A percentile compares a stretch with the other conserved stretches of the same genome.
phyloP scores from a whole-genome alignment of 2,888 invertebrate genomes.

The Meliscaeva auricollis region DNA sequence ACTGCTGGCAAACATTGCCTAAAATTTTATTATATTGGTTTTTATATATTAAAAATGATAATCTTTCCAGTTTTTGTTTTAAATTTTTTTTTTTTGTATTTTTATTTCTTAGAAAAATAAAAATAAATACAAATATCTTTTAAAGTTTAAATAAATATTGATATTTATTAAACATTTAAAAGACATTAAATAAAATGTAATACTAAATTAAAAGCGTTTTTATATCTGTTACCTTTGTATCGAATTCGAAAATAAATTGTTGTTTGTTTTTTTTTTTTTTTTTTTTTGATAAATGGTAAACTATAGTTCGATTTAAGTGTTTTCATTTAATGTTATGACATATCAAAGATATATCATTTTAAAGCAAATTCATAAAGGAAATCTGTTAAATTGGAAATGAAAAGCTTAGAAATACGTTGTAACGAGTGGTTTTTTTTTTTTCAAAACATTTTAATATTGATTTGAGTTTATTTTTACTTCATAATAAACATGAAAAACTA shows the following conservation, averaged over 20 bases:
- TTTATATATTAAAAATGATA: conserved; percentile 68
- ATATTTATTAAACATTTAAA: conserved; percentile 48
- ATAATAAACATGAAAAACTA: no score
- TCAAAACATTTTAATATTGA: no score
- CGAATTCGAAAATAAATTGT: conserved; percentile 8
- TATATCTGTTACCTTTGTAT: not conserved
- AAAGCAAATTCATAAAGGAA: no score
- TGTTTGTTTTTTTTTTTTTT: no score
- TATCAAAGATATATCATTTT: no score
- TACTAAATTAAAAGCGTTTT: conserved; percentile 32
- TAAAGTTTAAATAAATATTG: conserved; percentile 14
- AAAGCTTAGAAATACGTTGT: no score
- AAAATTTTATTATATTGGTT: conserved; percentile 84
- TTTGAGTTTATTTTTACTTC: no score
- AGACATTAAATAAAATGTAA: conserved; percentile 5
- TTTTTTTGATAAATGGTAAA: conserved; percentile 49
- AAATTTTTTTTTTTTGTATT: conserved; percentile 38
- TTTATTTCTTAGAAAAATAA: conserved; percentile 23
- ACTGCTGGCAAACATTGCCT: conserved; percentile 99
- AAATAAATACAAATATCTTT: not conserved
- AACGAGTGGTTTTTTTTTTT: no score
- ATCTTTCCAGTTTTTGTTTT: conserved; percentile 46
- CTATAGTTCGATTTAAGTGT: conserved; percentile 1
- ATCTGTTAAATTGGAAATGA: no score
- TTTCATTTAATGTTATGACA: no score